These are phyloP conservation scores for Apamea crenata DNA, from an alignment of 2,888 invertebrate species.

Conservation along the genomic window DNA sequence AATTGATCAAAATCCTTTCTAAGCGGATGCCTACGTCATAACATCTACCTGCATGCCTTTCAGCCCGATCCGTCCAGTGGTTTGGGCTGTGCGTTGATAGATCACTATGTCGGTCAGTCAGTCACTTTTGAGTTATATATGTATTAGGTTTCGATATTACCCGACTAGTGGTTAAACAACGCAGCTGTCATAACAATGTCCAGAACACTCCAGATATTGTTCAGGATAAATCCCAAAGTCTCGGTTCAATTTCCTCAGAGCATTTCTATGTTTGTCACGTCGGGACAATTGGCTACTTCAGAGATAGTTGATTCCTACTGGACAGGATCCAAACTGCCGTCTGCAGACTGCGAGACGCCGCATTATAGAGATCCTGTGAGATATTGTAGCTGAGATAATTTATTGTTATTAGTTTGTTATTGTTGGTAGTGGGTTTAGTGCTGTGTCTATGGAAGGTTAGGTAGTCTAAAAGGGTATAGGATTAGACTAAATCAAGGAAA, in stretches of 20 bases:
- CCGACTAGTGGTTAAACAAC: background rate
- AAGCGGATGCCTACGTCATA: too few relatives aligned
- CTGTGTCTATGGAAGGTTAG: background rate
- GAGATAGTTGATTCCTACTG: slow-evolving; percentile 56
- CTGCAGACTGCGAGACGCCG: slow-evolving; percentile 64
- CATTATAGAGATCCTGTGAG: slow-evolving; percentile 28
- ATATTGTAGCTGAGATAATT: slow-evolving; percentile 38
- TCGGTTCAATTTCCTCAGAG: slow-evolving; percentile 23
- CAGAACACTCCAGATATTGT: background rate
- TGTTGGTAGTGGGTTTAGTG: background rate
- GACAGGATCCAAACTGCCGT: slow-evolving; percentile 65
- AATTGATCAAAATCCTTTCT: too few relatives aligned
- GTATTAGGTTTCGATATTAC: too few relatives aligned
- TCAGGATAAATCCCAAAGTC: slow-evolving; percentile 10
- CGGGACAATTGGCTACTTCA: slow-evolving; percentile 35
- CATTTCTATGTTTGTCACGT: slow-evolving; percentile 42
- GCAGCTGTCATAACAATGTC: background rate
- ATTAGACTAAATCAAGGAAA: background rate
- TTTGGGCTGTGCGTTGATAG: too few relatives aligned
- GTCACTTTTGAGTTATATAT: too few relatives aligned
- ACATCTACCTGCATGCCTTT: too few relatives aligned
- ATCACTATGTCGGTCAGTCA: too few relatives aligned
- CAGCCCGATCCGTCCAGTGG: too few relatives aligned
- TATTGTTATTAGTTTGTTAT: slow-evolving; percentile 55
- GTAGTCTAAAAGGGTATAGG: slow-evolving; percentile 6